These are phyloP conservation scores for Campopleginae sp. DNA, from an alignment of 2,888 invertebrate genomes.

Conservation along the genomic window DNA sequence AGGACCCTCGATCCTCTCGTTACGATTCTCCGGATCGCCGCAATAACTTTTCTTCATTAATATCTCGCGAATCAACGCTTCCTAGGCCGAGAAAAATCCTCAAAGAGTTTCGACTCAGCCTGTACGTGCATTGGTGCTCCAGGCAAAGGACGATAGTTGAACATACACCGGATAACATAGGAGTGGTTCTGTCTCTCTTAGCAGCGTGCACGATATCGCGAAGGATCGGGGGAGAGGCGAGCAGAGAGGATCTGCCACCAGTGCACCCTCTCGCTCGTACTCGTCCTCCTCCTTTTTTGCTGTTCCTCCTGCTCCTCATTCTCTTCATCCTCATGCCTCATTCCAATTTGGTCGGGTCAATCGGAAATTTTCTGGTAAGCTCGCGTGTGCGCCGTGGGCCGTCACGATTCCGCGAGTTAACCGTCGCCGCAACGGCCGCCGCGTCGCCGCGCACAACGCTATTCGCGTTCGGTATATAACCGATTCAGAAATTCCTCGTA, in stretches of 20 bases:
- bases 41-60: neutral
- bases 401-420: constrained; percentile 82
- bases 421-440: constrained; percentile 72
- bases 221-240: constrained; percentile 71
- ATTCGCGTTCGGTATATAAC: constrained; percentile 79
- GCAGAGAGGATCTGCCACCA: constrained; percentile 77
- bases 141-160: constrained; percentile 58
- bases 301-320: constrained; percentile 24
- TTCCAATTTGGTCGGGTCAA: constrained; percentile 83
- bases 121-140: constrained; percentile 51
- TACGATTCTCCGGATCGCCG: neutral
- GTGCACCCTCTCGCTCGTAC: constrained; percentile 68
- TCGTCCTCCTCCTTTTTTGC: constrained; percentile 71
- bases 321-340: constrained; percentile 50
- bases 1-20: neutral
- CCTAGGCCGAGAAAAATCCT: neutral
- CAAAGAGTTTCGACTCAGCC: neutral
- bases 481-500: constrained; percentile 82
- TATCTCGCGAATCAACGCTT: neutral
- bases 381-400: constrained; percentile 84
- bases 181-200: constrained; percentile 42
- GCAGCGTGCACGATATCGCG: constrained; percentile 54
- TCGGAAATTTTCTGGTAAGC: constrained; percentile 83
- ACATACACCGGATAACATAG: constrained; percentile 54
- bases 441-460: constrained; percentile 29